phyloP scores from a whole-genome alignment of 2,888 invertebrate species.

The Mermis nigrescens region DNA sequence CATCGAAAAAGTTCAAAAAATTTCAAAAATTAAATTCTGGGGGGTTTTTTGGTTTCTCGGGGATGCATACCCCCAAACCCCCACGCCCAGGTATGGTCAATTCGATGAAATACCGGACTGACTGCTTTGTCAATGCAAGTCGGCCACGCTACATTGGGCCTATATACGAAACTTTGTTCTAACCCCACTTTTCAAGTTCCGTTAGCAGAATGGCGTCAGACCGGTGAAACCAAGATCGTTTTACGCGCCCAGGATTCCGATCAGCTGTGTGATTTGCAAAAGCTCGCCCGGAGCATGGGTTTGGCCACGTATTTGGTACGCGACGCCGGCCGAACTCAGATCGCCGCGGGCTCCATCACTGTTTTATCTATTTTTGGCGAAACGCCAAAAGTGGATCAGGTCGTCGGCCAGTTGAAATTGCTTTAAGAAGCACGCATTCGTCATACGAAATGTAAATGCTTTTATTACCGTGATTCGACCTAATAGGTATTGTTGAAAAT shows the following conservation, averaged over 20 bases:
- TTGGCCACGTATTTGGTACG: conserved; percentile 38
- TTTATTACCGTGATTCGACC: no score
- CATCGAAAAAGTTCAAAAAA: no score
- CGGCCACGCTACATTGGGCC: conserved; percentile 44
- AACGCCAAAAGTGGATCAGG: conserved; percentile 32
- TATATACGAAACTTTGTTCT: conserved; percentile 39
- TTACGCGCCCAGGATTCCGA: conserved; percentile 35
- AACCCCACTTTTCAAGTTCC: conserved; percentile 25
- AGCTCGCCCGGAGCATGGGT: conserved; percentile 32
- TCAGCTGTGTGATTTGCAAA: conserved; percentile 36
- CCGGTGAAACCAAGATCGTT: conserved; percentile 36
- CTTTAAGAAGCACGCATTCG: no score
- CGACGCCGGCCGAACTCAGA: conserved; percentile 41
- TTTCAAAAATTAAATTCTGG: no score
- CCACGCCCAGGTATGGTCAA: no score
- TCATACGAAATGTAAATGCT: no score
- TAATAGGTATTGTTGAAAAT: no score
- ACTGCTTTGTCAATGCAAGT: conserved; percentile 25
- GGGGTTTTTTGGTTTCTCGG: no score
- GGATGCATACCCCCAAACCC: no score
- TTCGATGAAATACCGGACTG: no score
- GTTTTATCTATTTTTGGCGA: conserved; percentile 37
- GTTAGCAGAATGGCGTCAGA: conserved; percentile 33
- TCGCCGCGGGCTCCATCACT: conserved; percentile 36
- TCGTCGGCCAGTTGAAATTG: conserved; percentile 36